Conservation (phyloP, 1,140 invertebrate species). For the Portunus trituberculatus region DNA sequence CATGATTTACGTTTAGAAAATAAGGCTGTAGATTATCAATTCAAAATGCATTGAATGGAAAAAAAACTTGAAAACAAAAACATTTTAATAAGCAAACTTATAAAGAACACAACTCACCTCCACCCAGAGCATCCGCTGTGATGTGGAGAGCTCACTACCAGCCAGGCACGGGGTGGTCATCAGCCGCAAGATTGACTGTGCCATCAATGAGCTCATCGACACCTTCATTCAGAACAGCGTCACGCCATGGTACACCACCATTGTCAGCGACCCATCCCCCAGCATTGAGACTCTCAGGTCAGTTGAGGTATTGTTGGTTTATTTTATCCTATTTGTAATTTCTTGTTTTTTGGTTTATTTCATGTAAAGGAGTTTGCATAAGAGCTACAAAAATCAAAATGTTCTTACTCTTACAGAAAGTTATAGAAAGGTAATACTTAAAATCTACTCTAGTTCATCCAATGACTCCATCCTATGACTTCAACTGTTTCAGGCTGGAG, state of each 20-base stretch:
- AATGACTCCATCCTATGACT: too few species aligned
- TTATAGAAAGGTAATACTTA: too few species aligned
- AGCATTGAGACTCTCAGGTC: constrained; percentile 67
- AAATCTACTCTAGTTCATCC: too few species aligned
- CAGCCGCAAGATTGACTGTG: constrained; percentile 65
- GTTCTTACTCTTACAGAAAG: background rate
- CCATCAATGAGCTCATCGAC: constrained; percentile 69
- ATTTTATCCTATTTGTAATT: background rate
- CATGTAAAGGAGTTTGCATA: background rate
- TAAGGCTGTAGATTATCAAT: too few species aligned
- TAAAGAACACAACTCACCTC: too few species aligned
- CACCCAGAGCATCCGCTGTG: constrained; percentile 58
- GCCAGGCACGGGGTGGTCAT: constrained; percentile 66
- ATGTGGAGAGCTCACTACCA: constrained; percentile 55
- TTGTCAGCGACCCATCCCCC: constrained; percentile 58
- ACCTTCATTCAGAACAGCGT: constrained; percentile 67
- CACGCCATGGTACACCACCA: constrained; percentile 57
- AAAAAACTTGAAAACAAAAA: too few species aligned
- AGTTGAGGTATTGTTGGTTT: background rate
- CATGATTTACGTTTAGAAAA: too few species aligned
- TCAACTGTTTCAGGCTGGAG: too few species aligned
- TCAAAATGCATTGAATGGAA: too few species aligned
- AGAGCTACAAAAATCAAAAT: background rate
- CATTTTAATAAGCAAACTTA: too few species aligned
- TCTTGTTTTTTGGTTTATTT: background rate